A percentile compares a stretch with the other conserved stretches of the same genome.
phyloP scores from a whole-genome alignment of 2,113 vertebrate species.

The Microcebus lehilahytsara region DNA sequence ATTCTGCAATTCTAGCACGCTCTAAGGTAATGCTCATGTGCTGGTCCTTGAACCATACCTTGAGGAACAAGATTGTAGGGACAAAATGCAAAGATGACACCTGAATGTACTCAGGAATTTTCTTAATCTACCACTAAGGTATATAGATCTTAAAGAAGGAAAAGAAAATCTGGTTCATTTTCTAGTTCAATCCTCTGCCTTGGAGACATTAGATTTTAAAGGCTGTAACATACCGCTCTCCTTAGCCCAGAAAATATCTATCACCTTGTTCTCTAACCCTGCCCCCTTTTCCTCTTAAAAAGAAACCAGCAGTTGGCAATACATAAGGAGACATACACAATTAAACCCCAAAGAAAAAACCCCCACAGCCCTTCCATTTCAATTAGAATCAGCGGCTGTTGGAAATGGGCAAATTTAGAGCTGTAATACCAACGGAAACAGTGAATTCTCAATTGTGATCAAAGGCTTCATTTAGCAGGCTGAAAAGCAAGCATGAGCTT shows the following conservation, averaged over 20 bases:
- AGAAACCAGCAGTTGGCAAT: slow-evolving; percentile 47
- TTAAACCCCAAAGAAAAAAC: slow-evolving; percentile 58
- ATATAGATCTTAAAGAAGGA: neutral
- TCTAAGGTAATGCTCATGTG: neutral
- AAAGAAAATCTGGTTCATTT: neutral
- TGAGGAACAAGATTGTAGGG: neutral
- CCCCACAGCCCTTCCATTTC: slow-evolving; percentile 44
- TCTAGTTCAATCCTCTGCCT: neutral
- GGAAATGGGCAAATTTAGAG: slow-evolving; percentile 62
- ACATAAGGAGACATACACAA: slow-evolving; percentile 51
- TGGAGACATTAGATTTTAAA: slow-evolving; percentile 4
- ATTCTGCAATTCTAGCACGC: neutral
- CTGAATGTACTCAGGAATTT: neutral
- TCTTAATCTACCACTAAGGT: slow-evolving; percentile 4
- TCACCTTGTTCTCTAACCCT: neutral
- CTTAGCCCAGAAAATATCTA: slow-evolving; percentile 14
- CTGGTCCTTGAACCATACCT: neutral
- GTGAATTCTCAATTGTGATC: slow-evolving; percentile 73
- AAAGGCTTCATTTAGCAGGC: slow-evolving; percentile 74
- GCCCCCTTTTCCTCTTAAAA: slow-evolving; percentile 21
- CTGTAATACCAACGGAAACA: slow-evolving; percentile 62
- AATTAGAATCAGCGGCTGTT: slow-evolving; percentile 69
- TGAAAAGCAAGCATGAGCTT: slow-evolving; percentile 69
- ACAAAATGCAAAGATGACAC: neutral
- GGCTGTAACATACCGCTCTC: neutral